A percentile compares a stretch with the other conserved stretches of the same genome.
Conservation (phyloP, 1,140 invertebrate genomes). For the Belonocnema kinseyi region DNA sequence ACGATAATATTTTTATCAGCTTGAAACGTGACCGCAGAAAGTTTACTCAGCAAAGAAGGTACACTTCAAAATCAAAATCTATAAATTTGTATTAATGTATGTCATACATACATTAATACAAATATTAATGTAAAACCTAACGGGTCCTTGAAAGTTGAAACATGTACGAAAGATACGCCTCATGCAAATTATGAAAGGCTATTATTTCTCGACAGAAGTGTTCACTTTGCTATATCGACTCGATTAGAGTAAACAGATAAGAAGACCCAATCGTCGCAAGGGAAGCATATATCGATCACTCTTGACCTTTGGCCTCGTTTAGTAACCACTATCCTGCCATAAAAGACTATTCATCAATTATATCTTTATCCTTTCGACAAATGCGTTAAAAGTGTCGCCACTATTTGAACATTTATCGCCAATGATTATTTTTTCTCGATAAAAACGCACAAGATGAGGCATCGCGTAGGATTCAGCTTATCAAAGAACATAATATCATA, state of each 20-base stretch:
- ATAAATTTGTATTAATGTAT: too few species aligned
- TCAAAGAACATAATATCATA: neutral
- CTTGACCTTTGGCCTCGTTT: neutral
- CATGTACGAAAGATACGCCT: too few species aligned
- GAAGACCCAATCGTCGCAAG: neutral
- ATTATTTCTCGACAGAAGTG: neutral
- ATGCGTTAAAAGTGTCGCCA: neutral
- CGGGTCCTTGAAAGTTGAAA: too few species aligned
- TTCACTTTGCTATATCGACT: neutral
- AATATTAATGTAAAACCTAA: too few species aligned
- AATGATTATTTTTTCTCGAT: neutral
- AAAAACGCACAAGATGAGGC: neutral
- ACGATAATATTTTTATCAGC: neutral
- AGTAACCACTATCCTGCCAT: neutral
- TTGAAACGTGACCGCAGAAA: neutral
- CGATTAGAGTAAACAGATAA: neutral
- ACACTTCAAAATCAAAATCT: too few species aligned
- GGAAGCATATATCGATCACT: neutral
- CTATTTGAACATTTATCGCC: neutral
- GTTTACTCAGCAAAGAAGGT: too few species aligned
- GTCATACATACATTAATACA: too few species aligned
- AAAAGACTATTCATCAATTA: conserved; percentile 3
- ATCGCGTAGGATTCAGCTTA: too few species aligned
- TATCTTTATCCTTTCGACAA: neutral
- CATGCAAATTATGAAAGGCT: too few species aligned